Evolutionary conservation across 2,113 vertebrate species (phyloP), one percentile per base, ranked within the genome.

Genomic region (Neogobius melanostomus): DNA sequence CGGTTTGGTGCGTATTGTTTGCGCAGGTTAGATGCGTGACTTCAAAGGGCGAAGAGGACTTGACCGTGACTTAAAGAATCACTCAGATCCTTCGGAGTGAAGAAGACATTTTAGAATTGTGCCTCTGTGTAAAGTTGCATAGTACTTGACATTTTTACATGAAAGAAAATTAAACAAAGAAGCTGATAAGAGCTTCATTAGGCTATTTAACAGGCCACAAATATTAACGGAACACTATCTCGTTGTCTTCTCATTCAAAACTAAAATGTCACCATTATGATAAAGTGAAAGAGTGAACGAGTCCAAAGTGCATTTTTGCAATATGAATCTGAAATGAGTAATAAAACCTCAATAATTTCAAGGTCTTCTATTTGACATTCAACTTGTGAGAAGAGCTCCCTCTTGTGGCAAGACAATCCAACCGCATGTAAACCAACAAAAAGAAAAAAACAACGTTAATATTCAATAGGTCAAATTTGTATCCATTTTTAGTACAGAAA

Each of bases 371-470:
- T 71, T 69, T 68, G 61, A 14, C 57, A 4, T 8, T 17, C 50
- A 81, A 44, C 64, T 16, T 66, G 50, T 61, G 63, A 68, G 42
- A 80, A 69, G 56, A 76, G 1, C 67, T 74, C 83, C 90, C 80
- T n/a, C 90, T 71, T 81, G 85, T 84, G 90, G 50, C 15, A 6
- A 67, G 80, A 65, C 3, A 52, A 44, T 28, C 74, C 67, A 46
- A 63, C 54, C 85, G 69, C 89, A 81, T 44, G 7, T 44, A 68
- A 11, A 43, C 8, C 8, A 54, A 50, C 28, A 36, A 36, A 36
- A 21, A 21, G 21, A 21, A 36, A 36, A 36, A 36, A 36, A 36
- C 1, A 36, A 36, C 28, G 28, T 21, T 36, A 36, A 36, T 36
- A 36, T 36, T 36, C 28, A 36, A 36, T 36, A 36, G 28, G 28